Base-by-base conservation (phyloP, 2,888 invertebrate genomes). In the Pedicia rivosa region DNA sequence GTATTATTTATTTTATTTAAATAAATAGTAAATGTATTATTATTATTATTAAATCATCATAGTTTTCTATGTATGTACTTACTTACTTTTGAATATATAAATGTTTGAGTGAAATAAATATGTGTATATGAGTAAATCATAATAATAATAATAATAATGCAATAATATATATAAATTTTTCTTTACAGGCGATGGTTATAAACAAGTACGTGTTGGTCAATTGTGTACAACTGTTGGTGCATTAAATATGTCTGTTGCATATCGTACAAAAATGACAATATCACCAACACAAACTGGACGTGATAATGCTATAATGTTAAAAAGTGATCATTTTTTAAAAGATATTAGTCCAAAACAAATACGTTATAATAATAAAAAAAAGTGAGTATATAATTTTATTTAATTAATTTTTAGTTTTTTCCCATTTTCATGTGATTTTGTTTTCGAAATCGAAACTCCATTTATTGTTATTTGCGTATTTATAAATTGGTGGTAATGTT, bases 181-280 rank as follows among this genome's bases (percentile, higher is more conserved):
- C 24, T 24, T 10, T 27, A 44, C 64, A 68, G 90, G 88, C 43
- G 86, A 87, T 49, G 82, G 80, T 39, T 74, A 72, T 49, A 82
- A 84, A 56, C 72, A 74, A 45, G 72, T 81, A 25, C 72, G 77
- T 56, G 78, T 94, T 27, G 92, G 94, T 9, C 79, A 86, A 51
- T 70, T 94, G 6, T 76, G 78, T 46, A 90, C 90, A 10, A 84
- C 88, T 1, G 74, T 82, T 41, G 94, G 94, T 6, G 82, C 80
- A 3, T 64, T 94, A 37, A 70, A 74, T 39, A 69, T 92, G 52
- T 77, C 79, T 16, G 79, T 92, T 8, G 74, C 80, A 6, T 92
- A 90, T 57, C 72, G 92, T 45, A 91, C 90, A 2, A 84, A 90
- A 61, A 80, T 94, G 76, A 80, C 88, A 3, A 80, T 92, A 47